Evolutionary conservation across 2,888 invertebrate species (phyloP), one percentile per base, ranked within the genome.

Genomic region (Pandemis corylana): DNA sequence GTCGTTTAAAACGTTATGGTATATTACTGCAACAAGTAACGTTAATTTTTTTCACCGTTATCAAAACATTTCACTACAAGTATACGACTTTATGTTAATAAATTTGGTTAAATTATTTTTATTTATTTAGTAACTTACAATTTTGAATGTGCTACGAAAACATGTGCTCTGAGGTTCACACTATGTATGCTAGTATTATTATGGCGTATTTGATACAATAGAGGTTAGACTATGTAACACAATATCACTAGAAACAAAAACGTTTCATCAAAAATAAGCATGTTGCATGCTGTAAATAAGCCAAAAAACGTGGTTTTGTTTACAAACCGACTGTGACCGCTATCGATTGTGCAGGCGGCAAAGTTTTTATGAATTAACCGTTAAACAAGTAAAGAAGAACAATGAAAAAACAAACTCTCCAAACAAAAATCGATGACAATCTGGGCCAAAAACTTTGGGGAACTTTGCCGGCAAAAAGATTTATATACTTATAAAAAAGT

Each of bases 371-470:
- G 94, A 94, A 94, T 94, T 94, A 94, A 93, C 92, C 92, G 93
- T 93, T 94, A 94, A 94, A 94, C 94, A 95, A 94, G 93, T 93
- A 93, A 93, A 94, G 93, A 94, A 94, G 93, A 94, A 94, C 93
- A 94, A 94, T 93, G 93, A 93, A 94, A 93, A 94, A 94, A 94
- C 94, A 95, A 94, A 94, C 91, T 94, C 91, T 89, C 93, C 92
- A 93, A 94, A 94, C 94, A 95, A 95, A 95, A 95, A 95, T 95
- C 95, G 94, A 95, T 95, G 94, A 93, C 94, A 94, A 94, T 94
- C 94, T 95, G 93, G 94, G 94, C 92, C 94, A 94, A 94, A 93
- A 94, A 94, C 93, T 94, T 94, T 80, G 89, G 86, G 85, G 84
- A 94, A 94, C 89, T 94, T 92, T 84, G 91, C 89, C 91, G 93